phyloP scores from a whole-genome alignment of 2,888 invertebrate species.

The Dexiosoma caninum region DNA sequence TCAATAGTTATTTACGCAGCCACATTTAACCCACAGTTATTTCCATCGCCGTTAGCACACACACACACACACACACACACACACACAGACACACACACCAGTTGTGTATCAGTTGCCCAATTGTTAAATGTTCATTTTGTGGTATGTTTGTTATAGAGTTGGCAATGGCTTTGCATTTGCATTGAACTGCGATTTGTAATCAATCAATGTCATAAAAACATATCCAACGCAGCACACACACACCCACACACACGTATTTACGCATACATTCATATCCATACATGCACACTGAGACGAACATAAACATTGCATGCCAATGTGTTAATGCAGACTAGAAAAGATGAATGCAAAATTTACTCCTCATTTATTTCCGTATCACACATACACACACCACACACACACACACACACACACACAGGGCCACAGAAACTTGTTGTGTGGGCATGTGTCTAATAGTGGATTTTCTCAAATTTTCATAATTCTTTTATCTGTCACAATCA shows the following conservation, averaged over 20 bases:
- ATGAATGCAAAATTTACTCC: constrained; percentile 7
- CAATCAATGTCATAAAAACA: constrained; percentile 74
- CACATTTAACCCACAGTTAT: constrained; percentile 28
- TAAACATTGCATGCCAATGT: constrained; percentile 23
- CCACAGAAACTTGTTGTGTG: background rate
- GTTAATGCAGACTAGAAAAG: constrained; percentile 30
- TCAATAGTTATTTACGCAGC: background rate
- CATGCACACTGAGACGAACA: constrained; percentile 4
- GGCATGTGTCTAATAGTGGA: constrained; percentile 42
- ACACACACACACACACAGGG: background rate
- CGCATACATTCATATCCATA: background rate
- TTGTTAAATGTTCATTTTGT: constrained; percentile 48
- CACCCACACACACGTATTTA: background rate
- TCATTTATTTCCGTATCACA: background rate
- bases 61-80: background rate
- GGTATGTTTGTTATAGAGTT: constrained; percentile 7
- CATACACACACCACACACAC: too few relatives aligned
- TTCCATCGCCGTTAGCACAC: constrained; percentile 26
- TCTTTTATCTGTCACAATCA: constrained; percentile 52
- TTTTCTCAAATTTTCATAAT: constrained; percentile 54
- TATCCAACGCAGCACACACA: constrained; percentile 58
- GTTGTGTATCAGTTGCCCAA: constrained; percentile 34
- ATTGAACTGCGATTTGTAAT: constrained; percentile 76
- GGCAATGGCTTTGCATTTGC: constrained; percentile 68
- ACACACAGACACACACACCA: constrained; percentile 14